These are phyloP conservation scores for Schizothorax lantsangensis DNA, from an alignment of 2,797 vertebrate genomes.

Conservation along the genomic window DNA sequence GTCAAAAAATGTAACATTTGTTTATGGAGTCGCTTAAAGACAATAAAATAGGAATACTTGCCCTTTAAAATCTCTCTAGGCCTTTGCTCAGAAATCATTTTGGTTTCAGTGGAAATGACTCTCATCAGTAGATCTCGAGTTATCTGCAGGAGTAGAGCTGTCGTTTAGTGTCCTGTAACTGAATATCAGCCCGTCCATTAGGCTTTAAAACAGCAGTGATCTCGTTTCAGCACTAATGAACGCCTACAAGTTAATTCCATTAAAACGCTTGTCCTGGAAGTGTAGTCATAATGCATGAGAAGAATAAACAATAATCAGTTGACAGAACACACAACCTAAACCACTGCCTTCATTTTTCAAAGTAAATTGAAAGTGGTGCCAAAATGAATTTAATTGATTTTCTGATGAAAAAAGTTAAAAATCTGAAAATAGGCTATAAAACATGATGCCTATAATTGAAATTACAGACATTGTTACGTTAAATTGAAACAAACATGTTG, in stretches of 20 bases:
- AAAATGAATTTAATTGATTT: neutral
- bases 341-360: neutral
- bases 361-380: neutral
- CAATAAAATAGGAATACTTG: neutral
- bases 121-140: neutral
- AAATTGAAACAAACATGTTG: neutral
- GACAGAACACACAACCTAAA: no score
- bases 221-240: slow-evolving; percentile 28
- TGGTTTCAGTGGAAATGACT: neutral
- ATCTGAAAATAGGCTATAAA: neutral
- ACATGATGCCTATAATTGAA: no score
- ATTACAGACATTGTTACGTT: neutral
- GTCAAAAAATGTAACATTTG: neutral
- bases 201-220: slow-evolving; percentile 30
- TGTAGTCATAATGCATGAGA: neutral
- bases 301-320: neutral
- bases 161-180: slow-evolving; percentile 23
- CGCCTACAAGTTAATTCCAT: neutral
- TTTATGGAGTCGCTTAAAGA: slow-evolving; percentile 9
- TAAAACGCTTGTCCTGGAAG: slow-evolving; percentile 8
- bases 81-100: neutral
- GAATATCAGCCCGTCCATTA: slow-evolving; percentile 25
- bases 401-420: neutral
- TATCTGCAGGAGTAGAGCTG: neutral
- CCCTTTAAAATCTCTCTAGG: neutral